Evolutionary conservation across 2,113 vertebrate genomes (phyloP).

Genomic region (Fulica atra): DNA sequence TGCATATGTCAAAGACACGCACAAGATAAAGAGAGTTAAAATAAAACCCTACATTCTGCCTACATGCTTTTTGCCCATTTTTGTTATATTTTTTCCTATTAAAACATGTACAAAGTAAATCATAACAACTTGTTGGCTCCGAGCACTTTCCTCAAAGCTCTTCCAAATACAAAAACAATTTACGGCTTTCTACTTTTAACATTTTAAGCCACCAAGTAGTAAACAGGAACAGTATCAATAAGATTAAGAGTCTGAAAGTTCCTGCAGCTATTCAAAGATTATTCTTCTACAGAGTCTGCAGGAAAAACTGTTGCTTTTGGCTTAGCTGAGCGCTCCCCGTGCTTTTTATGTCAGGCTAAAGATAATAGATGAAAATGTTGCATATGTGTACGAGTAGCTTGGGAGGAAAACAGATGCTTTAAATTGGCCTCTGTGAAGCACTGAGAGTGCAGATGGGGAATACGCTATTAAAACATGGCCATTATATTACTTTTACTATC

Average conservation of each 20-base stretch:
- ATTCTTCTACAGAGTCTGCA: not conserved
- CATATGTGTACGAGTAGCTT: not conserved
- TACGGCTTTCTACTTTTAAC: not conserved
- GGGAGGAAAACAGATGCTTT: constrained; percentile 38
- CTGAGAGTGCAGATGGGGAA: not conserved
- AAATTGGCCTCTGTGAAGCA: not conserved
- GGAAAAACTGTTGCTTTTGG: constrained; percentile 30
- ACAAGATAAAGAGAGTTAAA: not conserved
- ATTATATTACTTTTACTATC: not conserved
- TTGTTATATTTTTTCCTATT: not conserved
- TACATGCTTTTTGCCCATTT: not conserved
- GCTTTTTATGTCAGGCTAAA: constrained; percentile 27
- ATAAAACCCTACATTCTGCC: not conserved
- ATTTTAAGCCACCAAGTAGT: not conserved
- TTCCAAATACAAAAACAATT: not conserved
- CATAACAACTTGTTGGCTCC: not conserved
- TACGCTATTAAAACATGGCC: not conserved
- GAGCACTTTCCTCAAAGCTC: not conserved
- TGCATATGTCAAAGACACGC: not conserved
- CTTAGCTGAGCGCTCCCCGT: not conserved
- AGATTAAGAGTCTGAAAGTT: not conserved
- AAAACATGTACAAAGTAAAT: not conserved
- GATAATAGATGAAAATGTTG: constrained; percentile 34
- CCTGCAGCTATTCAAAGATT: constrained; percentile 16
- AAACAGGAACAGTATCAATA: not conserved